These are phyloP conservation scores for Apostichopus leukothele DNA, from an alignment of 53 echinoderm and acorn worm genomes.

Conservation along the genomic window DNA sequence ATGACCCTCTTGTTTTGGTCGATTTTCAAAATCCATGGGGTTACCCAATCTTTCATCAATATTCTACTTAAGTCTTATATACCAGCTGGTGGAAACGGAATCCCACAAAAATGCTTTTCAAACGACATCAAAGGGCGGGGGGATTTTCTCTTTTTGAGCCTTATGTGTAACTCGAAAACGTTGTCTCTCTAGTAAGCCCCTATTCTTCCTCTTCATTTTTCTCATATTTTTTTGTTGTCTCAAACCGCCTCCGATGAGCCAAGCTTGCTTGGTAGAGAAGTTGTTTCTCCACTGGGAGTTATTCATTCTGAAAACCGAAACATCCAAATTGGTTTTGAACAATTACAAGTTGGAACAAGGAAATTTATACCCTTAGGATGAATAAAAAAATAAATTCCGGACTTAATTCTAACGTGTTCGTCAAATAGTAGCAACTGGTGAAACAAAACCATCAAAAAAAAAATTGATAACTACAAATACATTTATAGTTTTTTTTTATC, in stretches of 20 bases:
- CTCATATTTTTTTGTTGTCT: not conserved
- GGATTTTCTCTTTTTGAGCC: not conserved
- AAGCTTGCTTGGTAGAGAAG: not conserved
- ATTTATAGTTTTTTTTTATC: not conserved
- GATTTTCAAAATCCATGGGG: not conserved
- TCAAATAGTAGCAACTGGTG: conserved; percentile 15
- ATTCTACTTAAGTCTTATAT: not conserved
- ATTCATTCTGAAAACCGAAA: conserved; percentile 26
- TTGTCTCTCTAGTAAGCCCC: not conserved
- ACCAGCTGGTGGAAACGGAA: not conserved
- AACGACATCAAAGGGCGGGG: not conserved
- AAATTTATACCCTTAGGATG: conserved; percentile 32
- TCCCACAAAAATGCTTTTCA: not conserved
- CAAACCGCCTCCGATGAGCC: conserved; percentile 2
- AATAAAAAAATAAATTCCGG: not conserved
- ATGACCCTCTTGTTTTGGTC: not conserved
- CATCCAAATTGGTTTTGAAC: conserved; percentile 15
- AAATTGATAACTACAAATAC: not conserved
- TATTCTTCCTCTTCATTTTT: too few species aligned
- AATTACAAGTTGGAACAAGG: conserved; percentile 13
- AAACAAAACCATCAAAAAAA: not conserved
- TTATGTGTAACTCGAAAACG: not conserved
- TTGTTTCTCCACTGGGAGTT: conserved; percentile 11
- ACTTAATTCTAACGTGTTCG: not conserved
- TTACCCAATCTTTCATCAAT: not conserved